phyloP scores from a whole-genome alignment of 2,113 vertebrate species.

The Engystomops pustulosus region DNA sequence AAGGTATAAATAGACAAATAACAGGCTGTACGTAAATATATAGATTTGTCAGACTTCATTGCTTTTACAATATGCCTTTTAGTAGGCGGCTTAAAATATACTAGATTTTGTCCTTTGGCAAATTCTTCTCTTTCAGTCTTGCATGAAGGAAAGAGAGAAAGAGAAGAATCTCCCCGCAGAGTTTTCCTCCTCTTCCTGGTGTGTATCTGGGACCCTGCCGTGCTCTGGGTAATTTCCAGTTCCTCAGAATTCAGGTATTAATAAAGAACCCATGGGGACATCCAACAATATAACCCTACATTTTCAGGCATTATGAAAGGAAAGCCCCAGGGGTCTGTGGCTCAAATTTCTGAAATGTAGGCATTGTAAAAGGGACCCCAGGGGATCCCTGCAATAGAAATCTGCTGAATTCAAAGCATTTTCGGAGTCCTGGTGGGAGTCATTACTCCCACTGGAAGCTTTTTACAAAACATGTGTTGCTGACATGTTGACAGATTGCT shows the following conservation, averaged over 20 bases:
- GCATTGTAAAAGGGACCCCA: conserved; percentile 93
- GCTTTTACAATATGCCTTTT: conserved; percentile 76
- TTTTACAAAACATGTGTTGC: conserved; percentile 99
- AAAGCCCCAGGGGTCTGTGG: conserved; percentile 96
- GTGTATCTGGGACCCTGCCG: conserved; percentile 98
- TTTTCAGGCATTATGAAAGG: conserved; percentile 96
- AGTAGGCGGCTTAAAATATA: conserved; percentile 96
- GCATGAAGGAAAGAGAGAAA: conserved; percentile 97
- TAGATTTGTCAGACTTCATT: conserved; percentile 64
- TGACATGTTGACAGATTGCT: conserved; percentile 99
- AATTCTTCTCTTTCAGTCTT: conserved; percentile 99
- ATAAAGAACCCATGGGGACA: conserved; percentile 99
- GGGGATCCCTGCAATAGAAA: conserved; percentile 98
- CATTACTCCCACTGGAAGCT: conserved; percentile 98
- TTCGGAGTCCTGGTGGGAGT: conserved; percentile 88
- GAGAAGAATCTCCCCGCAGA: conserved; percentile 95
- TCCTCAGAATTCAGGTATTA: conserved; percentile 99
- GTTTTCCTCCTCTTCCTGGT: conserved; percentile 99
- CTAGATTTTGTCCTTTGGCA: conserved; percentile 98
- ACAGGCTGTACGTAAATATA: conserved; percentile 78
- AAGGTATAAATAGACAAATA: conserved; percentile 78
- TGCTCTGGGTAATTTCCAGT: conserved; percentile 98
- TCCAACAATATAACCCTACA: conserved; percentile 99
- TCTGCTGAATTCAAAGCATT: conserved; percentile 98
- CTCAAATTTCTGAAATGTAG: conserved; percentile 99